These are phyloP conservation scores for Cololabis saira DNA, from an alignment of 2,113 vertebrate species.

Conservation along the genomic window DNA sequence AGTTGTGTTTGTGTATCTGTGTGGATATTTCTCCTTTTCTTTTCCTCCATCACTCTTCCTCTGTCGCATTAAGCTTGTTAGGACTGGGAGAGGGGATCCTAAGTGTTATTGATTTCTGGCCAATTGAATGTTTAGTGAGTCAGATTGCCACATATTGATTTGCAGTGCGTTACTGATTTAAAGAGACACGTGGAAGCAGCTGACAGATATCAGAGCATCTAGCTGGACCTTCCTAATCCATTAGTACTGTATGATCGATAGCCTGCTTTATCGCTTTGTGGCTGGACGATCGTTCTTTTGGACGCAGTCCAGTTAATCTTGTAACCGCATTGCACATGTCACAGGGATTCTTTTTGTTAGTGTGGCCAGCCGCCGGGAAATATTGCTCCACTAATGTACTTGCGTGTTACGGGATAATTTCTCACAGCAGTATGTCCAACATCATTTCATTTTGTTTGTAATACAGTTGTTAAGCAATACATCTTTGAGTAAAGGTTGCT, in stretches of 20 bases:
- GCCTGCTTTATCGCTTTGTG: constrained; percentile 6
- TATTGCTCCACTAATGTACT: background rate
- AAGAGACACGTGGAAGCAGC: constrained; percentile 57
- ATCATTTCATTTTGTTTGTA: no score
- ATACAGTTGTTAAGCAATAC: no score
- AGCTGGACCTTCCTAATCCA: constrained; percentile 61
- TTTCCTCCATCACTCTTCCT: constrained; percentile 43
- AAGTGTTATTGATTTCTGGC: constrained; percentile 72
- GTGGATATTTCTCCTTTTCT: constrained; percentile 28
- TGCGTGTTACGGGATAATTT: background rate
- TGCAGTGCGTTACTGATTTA: constrained; percentile 41
- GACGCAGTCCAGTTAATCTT: constrained; percentile 26
- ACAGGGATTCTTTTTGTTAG: constrained; percentile 20
- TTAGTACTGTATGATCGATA: constrained; percentile 67
- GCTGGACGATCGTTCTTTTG: constrained; percentile 1
- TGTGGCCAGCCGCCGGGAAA: background rate
- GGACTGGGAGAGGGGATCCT: constrained; percentile 36
- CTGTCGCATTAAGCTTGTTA: constrained; percentile 63
- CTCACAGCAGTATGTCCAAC: no score
- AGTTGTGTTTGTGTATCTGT: constrained; percentile 19
- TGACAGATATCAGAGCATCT: constrained; percentile 57
- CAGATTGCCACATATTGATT: constrained; percentile 60
- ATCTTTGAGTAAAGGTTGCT: no score
- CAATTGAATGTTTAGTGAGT: constrained; percentile 54
- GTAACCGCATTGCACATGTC: constrained; percentile 21